These are phyloP conservation scores for Dynastes hyllus DNA, from an alignment of 2,888 invertebrate species.

Conservation along the genomic window DNA sequence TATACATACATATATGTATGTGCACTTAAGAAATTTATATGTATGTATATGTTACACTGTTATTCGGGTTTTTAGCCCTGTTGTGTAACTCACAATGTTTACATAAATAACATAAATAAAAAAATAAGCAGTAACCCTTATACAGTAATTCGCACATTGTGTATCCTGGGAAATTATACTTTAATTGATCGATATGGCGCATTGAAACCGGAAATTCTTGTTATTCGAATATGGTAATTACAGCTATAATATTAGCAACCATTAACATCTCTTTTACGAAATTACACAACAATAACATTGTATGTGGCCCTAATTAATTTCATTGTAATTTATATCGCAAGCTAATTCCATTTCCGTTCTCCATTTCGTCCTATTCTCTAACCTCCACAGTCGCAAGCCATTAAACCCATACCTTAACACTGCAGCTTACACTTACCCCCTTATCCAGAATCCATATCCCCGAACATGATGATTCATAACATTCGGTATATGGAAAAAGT, in stretches of 20 bases:
- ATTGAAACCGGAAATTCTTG: too few species aligned
- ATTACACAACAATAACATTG: background rate
- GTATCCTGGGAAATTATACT: too few species aligned
- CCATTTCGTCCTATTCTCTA: constrained; percentile 32
- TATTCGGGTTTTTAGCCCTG: too few species aligned
- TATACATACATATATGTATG: too few species aligned
- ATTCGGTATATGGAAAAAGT: constrained; percentile 20
- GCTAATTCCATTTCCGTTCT: constrained; percentile 35
- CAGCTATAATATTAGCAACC: background rate
- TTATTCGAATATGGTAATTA: background rate
- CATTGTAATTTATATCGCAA: background rate
- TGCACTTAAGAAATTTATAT: too few species aligned
- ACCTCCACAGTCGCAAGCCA: constrained; percentile 18
- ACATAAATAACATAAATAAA: too few species aligned
- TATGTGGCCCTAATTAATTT: constrained; percentile 18
- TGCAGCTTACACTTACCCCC: background rate
- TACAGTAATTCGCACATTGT: background rate
- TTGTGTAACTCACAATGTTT: too few species aligned
- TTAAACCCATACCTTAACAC: constrained; percentile 1
- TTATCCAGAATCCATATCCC: background rate
- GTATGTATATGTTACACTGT: too few species aligned
- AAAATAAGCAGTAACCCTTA: too few species aligned
- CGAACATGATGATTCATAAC: constrained; percentile 14
- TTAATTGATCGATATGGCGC: too few species aligned
- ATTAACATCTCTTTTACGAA: background rate